These are phyloP conservation scores for Proisotoma minuta DNA, from an alignment of 2,888 invertebrate genomes.

Conservation along the genomic window DNA sequence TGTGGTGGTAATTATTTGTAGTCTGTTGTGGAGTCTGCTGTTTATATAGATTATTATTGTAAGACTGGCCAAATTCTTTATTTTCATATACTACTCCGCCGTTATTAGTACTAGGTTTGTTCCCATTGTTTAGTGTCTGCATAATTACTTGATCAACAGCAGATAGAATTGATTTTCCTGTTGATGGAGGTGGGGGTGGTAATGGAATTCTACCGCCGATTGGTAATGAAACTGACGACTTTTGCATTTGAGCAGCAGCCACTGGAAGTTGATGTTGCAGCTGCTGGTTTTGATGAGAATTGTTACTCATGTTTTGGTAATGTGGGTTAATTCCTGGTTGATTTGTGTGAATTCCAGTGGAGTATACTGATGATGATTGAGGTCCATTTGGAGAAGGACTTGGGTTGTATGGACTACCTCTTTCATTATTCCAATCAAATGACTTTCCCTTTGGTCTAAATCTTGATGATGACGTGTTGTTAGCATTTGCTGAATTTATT, in stretches of 20 bases:
- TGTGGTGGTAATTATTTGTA: not conserved
- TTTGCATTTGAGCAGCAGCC: constrained; percentile 7
- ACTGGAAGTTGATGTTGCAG: not conserved
- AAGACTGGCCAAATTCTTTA: not conserved
- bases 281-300: constrained; percentile 7
- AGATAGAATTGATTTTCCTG: constrained; percentile 30
- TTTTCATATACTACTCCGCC: not conserved
- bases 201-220: constrained; percentile 21
- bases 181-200: constrained; percentile 28
- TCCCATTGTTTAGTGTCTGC: constrained; percentile 37
- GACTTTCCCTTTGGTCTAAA: constrained; percentile 44
- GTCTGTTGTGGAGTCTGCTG: not conserved
- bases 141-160: constrained; percentile 41
- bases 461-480: constrained; percentile 18
- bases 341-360: not conserved
- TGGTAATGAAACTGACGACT: not conserved
- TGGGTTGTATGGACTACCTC: constrained; percentile 26
- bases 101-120: constrained; percentile 22
- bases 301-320: not conserved
- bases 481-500: constrained; percentile 1
- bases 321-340: not conserved
- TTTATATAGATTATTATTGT: constrained; percentile 16
- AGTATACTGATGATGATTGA: constrained; percentile 8
- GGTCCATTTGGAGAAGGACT: constrained; percentile 33
- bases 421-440: constrained; percentile 38